Conservation (phyloP, 1,140 invertebrate genomes). For the Procambarus clarkii region DNA sequence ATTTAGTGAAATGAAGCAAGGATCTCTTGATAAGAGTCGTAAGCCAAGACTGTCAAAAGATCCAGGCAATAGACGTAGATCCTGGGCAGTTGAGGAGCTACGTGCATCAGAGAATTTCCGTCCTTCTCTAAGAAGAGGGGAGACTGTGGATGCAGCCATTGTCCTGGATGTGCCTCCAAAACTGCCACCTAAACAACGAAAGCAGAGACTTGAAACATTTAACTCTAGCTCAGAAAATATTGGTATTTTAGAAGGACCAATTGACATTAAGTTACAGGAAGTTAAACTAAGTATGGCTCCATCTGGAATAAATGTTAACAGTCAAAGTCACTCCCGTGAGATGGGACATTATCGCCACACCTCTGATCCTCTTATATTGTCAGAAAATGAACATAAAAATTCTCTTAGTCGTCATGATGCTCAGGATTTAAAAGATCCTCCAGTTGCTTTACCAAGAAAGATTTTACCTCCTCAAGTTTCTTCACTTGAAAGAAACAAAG, state of each 20-base stretch:
- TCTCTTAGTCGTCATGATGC: conserved; percentile 4
- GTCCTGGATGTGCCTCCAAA: conserved; percentile 62
- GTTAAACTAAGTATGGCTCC: conserved; percentile 12
- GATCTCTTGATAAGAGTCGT: conserved; percentile 70
- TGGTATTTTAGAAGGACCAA: conserved; percentile 58
- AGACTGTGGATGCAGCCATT: conserved; percentile 62
- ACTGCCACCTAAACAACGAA: conserved; percentile 73
- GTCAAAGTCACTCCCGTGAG: conserved; percentile 11
- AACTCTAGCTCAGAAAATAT: conserved; percentile 34
- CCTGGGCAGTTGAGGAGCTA: conserved; percentile 75
- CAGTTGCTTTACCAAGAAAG: conserved; percentile 52
- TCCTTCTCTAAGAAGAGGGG: conserved; percentile 40
- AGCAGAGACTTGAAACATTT: conserved; percentile 51
- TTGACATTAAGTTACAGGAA: conserved; percentile 46
- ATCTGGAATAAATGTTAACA: not conserved
- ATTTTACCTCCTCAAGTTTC: conserved; percentile 40
- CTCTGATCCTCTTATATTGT: conserved; percentile 32
- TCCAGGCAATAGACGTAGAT: conserved; percentile 73
- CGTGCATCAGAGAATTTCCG: conserved; percentile 51
- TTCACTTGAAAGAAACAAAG: not conserved
- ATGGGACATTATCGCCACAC: conserved; percentile 9
- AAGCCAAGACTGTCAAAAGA: conserved; percentile 74
- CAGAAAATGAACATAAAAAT: conserved; percentile 17
- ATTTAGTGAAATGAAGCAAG: conserved; percentile 48
- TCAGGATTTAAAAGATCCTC: conserved; percentile 40